Evolutionary conservation across 1,140 invertebrate genomes (phyloP).

Genomic region (Brachionus angularis): DNA sequence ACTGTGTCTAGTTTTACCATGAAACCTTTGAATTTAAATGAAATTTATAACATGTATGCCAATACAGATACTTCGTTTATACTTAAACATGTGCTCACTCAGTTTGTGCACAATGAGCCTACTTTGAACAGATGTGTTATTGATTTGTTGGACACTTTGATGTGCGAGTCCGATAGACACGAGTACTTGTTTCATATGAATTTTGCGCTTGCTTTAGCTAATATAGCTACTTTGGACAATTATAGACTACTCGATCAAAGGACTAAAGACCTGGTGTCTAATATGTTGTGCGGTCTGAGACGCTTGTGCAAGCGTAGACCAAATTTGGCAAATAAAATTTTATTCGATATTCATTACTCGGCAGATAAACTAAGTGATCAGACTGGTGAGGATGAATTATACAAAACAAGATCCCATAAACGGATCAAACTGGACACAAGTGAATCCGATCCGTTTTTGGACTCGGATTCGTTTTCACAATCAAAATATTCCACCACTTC

Average conservation of each 20-base stretch:
- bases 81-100: conserved; percentile 8
- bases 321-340: conserved; percentile 33
- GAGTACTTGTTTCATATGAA: conserved; percentile 43
- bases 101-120: conserved; percentile 34
- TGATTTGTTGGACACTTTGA: conserved; percentile 33
- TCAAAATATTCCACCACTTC: conserved; percentile 13
- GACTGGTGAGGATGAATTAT: background rate
- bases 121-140: conserved; percentile 39
- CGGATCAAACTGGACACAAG: conserved; percentile 4
- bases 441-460: background rate
- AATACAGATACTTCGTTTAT: conserved; percentile 35
- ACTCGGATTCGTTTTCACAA: conserved; percentile 19
- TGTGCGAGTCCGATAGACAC: conserved; percentile 34
- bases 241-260: conserved; percentile 3
- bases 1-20: background rate
- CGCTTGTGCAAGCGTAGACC: conserved; percentile 28
- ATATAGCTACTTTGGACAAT: conserved; percentile 39
- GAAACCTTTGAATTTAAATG: conserved; percentile 10
- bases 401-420: background rate
- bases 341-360: conserved; percentile 13
- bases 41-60: conserved; percentile 32
- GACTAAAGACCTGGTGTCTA: conserved; percentile 33
- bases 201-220: conserved; percentile 32
- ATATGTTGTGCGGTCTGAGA: conserved; percentile 38
- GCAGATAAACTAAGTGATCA: background rate